Conservation (phyloP, 2,797 vertebrate species). For the Limosa lapponica region DNA sequence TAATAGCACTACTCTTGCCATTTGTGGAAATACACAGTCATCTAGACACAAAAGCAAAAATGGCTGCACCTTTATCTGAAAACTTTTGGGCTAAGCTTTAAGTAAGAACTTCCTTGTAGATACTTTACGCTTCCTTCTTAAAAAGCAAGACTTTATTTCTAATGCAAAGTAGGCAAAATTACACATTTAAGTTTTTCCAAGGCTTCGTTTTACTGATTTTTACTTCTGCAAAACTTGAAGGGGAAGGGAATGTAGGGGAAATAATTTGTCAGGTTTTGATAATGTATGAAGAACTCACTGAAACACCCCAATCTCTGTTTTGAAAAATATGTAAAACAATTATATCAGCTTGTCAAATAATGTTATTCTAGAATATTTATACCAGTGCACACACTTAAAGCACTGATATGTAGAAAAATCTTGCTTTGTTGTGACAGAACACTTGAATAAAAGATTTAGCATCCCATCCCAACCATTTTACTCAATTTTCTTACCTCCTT, state of each 20-base stretch:
- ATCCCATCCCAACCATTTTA: neutral
- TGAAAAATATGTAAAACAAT: neutral
- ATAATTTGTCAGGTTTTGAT: neutral
- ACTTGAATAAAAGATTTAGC: neutral
- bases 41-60: neutral
- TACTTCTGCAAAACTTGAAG: neutral
- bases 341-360: neutral
- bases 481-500: neutral
- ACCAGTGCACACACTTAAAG: neutral
- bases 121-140: neutral
- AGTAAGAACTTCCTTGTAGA: neutral
- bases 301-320: neutral
- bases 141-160: neutral
- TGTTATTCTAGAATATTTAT: neutral
- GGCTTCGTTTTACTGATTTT: neutral
- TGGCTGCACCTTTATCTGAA: neutral
- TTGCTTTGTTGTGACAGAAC: neutral
- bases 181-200: neutral
- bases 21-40: neutral
- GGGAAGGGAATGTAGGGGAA: accelerated
- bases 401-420: neutral
- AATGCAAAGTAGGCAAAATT: neutral
- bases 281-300: neutral
- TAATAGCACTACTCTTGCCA: neutral
- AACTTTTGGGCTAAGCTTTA: neutral